These are phyloP conservation scores for Heliconius erato DNA, from an alignment of 2,888 invertebrate genomes.

Conservation along the genomic window DNA sequence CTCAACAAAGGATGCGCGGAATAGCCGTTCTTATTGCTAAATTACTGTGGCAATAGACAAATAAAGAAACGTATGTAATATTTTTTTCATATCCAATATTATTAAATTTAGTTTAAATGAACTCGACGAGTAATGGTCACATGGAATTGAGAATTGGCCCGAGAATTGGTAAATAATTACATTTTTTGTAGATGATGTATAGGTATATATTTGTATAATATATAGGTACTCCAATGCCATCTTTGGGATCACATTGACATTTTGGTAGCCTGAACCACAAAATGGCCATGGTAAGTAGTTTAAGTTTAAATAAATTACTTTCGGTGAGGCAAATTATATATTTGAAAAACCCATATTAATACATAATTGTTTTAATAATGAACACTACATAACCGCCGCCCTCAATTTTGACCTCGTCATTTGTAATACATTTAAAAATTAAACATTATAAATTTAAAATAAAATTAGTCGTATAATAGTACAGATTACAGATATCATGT, in stretches of 20 bases:
- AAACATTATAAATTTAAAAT: neutral
- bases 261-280: slow-evolving; percentile 18
- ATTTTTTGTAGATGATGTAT: neutral
- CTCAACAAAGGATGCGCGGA: slow-evolving; percentile 55
- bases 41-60: slow-evolving; percentile 49
- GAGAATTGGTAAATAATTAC: too few species aligned
- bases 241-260: slow-evolving; percentile 31
- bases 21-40: slow-evolving; percentile 54
- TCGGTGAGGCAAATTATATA: neutral
- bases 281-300: slow-evolving; percentile 17
- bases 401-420: neutral
- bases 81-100: neutral
- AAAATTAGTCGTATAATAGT: neutral
- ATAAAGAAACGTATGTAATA: slow-evolving; percentile 39
- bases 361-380: slow-evolving; percentile 20
- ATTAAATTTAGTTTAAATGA: neutral
- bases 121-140: neutral
- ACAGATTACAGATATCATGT: neutral
- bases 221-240: neutral
- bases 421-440: neutral
- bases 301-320: slow-evolving; percentile 25
- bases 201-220: neutral
- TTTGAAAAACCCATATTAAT: slow-evolving; percentile 24
- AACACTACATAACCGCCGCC: neutral
- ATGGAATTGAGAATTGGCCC: too few species aligned